Evolutionary conservation across 2,888 invertebrate genomes (phyloP).

Genomic region (Xestia sexstrigata): DNA sequence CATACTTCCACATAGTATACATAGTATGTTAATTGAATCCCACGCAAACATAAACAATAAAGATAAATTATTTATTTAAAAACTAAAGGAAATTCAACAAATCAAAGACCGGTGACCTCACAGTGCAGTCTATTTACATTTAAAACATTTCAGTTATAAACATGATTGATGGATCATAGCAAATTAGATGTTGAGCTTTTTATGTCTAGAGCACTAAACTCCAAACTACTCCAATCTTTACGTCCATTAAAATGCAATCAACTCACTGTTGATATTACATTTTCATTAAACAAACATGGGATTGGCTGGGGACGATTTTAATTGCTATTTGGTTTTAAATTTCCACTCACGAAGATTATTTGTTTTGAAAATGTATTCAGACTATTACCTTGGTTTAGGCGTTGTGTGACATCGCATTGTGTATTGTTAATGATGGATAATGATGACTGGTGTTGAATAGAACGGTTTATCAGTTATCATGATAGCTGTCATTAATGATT

Average conservation of each 20-base stretch:
- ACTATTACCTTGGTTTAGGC: conserved; percentile 20
- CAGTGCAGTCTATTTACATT: conserved; percentile 34
- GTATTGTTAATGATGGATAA: conserved; percentile 29
- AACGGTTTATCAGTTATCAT: conserved; percentile 35
- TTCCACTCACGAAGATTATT: conserved; percentile 36
- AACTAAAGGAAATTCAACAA: conserved; percentile 23
- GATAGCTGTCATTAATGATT: conserved; percentile 40
- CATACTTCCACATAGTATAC: not conserved
- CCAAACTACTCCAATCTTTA: conserved; percentile 63
- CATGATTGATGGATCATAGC: conserved; percentile 51
- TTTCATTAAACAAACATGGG: conserved; percentile 63
- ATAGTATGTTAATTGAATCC: conserved; percentile 26
- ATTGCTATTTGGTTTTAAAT: conserved; percentile 52
- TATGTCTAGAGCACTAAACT: conserved; percentile 41
- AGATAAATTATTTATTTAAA: conserved; percentile 33
- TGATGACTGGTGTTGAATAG: conserved; percentile 31
- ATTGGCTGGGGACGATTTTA: conserved; percentile 51
- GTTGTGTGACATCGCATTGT: conserved; percentile 29
- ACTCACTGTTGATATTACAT: conserved; percentile 65
- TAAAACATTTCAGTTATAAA: conserved; percentile 37
- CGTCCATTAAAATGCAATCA: conserved; percentile 72
- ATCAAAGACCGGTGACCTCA: conserved; percentile 39
- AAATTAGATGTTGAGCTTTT: conserved; percentile 52
- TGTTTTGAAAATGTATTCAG: conserved; percentile 37
- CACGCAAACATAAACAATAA: conserved; percentile 42